Conservation (phyloP, 2,888 invertebrate genomes). For the Rotaria macrura region DNA sequence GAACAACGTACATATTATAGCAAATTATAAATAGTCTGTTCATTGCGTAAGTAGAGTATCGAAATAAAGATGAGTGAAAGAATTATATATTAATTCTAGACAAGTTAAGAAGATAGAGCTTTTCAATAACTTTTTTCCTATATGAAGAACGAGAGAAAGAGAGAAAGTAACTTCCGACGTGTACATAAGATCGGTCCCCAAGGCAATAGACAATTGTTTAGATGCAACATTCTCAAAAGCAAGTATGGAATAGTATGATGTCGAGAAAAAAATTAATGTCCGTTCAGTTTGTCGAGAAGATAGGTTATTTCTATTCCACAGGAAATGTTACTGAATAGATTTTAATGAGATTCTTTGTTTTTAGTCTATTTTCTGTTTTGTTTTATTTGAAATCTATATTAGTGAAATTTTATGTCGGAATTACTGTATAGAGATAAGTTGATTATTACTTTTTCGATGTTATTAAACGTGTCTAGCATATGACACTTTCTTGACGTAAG, state of each 20-base stretch:
- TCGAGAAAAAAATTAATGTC: neutral
- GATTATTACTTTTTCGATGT: neutral
- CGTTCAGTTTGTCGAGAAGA: neutral
- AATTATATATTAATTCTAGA: neutral
- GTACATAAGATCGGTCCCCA: neutral
- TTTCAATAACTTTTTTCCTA: neutral
- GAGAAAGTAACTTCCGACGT: neutral
- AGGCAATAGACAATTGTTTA: neutral
- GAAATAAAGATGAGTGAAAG: neutral
- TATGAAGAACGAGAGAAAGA: neutral
- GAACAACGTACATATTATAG: neutral
- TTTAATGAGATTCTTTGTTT: neutral
- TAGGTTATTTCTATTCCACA: neutral
- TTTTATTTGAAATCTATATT: neutral
- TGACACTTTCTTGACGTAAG: neutral
- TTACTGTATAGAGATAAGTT: neutral
- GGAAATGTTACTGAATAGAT: neutral
- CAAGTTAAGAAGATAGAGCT: neutral
- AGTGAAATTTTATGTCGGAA: neutral
- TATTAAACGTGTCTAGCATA: neutral
- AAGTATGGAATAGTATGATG: neutral
- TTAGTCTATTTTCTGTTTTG: neutral
- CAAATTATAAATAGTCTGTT: neutral
- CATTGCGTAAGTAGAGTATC: neutral
- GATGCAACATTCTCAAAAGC: neutral